phyloP scores from a whole-genome alignment of 2,113 vertebrate species.

The Ardeotis arabs region DNA sequence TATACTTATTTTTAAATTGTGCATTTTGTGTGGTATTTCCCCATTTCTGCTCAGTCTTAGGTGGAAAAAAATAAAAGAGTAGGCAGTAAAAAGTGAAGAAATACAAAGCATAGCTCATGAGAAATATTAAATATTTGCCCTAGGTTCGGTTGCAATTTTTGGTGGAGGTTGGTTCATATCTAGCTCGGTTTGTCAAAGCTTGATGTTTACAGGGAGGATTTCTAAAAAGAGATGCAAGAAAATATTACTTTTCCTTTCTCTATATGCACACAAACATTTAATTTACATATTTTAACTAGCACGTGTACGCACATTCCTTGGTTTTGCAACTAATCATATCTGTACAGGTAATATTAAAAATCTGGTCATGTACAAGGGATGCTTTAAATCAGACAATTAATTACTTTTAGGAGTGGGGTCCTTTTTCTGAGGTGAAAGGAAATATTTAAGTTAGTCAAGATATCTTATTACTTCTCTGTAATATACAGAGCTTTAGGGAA shows the following conservation, averaged over 20 bases:
- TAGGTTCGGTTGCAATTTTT: not conserved
- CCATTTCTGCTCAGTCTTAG: not conserved
- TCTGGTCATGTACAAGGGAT: not conserved
- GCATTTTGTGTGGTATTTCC: not conserved
- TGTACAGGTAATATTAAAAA: constrained; percentile 24
- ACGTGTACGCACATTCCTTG: not conserved
- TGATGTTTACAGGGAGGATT: not conserved
- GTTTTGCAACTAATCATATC: not conserved
- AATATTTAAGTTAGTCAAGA: constrained; percentile 52
- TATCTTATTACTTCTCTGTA: constrained; percentile 40
- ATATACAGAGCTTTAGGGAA: constrained; percentile 35
- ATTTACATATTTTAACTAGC: not conserved
- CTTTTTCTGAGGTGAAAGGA: constrained; percentile 43
- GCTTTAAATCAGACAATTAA: constrained; percentile 39
- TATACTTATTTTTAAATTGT: not conserved
- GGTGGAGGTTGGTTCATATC: not conserved
- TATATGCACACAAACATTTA: not conserved
- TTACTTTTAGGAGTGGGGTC: constrained; percentile 26
- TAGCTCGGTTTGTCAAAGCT: not conserved
- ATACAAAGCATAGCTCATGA: not conserved
- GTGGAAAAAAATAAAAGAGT: not conserved
- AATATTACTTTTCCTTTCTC: not conserved
- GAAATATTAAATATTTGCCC: constrained; percentile 15
- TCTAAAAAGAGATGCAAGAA: not conserved
- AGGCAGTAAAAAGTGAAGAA: not conserved